A percentile compares a stretch with the other conserved stretches of the same genome.
Conservation (phyloP, 92 coral and sea anemone species). For the Siderastrea radians region DNA sequence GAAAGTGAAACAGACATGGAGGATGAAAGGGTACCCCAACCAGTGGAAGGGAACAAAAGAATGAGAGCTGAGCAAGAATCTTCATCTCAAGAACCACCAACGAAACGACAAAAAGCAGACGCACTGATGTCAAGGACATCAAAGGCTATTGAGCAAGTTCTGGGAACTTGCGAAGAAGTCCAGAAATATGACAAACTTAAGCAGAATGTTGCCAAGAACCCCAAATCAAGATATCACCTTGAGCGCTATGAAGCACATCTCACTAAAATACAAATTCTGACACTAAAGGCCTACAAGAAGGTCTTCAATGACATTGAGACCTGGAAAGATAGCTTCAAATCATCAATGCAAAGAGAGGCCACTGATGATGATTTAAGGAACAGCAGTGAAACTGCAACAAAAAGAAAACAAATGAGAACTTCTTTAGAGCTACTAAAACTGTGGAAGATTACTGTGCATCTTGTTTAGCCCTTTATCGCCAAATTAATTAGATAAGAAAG, state of each 20-base stretch:
- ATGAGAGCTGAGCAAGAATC: slow-evolving; percentile 23
- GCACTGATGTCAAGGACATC: slow-evolving; percentile 40
- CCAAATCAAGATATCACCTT: too few species aligned
- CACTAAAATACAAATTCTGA: slow-evolving; percentile 48
- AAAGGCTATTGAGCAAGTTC: slow-evolving; percentile 44
- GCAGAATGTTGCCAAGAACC: too few species aligned
- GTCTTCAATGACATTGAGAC: slow-evolving; percentile 32
- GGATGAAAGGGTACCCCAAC: not conserved
- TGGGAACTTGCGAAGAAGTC: slow-evolving; percentile 60
- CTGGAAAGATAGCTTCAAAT: too few species aligned
- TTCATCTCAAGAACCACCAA: slow-evolving; percentile 13
- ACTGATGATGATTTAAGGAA: too few species aligned
- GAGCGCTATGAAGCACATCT: too few species aligned
- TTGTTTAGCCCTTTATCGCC: not conserved
- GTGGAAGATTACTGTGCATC: slow-evolving; percentile 55
- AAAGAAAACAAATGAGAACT: slow-evolving; percentile 11
- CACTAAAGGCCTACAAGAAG: slow-evolving; percentile 50
- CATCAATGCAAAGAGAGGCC: too few species aligned
- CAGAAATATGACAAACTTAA: slow-evolving; percentile 48
- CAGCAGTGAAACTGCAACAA: not conserved
- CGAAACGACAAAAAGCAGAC: slow-evolving; percentile 16
- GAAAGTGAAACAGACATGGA: slow-evolving; percentile 4
- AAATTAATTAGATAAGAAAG: not conserved
- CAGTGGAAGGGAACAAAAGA: not conserved
- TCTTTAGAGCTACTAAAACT: slow-evolving; percentile 37